A percentile compares a stretch with the other conserved stretches of the same genome.
Conservation (phyloP, 2,113 vertebrate genomes). For the Pogonocichla stellata region DNA sequence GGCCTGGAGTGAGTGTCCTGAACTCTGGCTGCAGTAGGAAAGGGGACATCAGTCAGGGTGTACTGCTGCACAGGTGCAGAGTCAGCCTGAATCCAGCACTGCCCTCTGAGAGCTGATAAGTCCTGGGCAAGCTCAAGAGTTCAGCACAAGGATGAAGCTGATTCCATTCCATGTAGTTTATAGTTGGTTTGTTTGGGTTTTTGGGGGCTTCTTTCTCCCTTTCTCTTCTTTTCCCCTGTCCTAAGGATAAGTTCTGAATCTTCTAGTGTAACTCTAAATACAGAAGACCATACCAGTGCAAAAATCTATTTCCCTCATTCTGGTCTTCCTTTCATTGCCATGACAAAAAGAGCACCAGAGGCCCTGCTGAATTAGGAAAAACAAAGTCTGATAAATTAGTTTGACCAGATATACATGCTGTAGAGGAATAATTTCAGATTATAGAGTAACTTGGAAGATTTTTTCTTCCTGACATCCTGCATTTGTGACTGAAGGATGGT, state of each 20-base stretch:
- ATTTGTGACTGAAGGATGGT: neutral
- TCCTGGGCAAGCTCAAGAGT: neutral
- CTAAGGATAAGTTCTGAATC: neutral
- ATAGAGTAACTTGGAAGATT: neutral
- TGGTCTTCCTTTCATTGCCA: neutral
- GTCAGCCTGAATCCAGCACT: neutral
- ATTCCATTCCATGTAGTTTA: neutral
- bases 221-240: neutral
- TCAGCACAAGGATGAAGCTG: neutral
- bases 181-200: neutral
- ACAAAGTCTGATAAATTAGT: neutral
- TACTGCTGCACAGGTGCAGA: neutral
- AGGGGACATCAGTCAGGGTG: neutral
- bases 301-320: neutral
- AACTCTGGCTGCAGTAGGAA: neutral
- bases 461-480: neutral
- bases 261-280: neutral
- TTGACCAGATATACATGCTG: neutral
- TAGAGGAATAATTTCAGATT: neutral
- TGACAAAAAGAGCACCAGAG: neutral
- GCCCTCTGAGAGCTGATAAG: neutral
- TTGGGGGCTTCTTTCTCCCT: neutral
- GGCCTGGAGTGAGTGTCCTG: neutral
- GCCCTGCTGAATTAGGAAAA: neutral
- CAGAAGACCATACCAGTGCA: neutral